Base-by-base conservation (phyloP, 2,113 vertebrate species). In the Paralichthys olivaceus region DNA sequence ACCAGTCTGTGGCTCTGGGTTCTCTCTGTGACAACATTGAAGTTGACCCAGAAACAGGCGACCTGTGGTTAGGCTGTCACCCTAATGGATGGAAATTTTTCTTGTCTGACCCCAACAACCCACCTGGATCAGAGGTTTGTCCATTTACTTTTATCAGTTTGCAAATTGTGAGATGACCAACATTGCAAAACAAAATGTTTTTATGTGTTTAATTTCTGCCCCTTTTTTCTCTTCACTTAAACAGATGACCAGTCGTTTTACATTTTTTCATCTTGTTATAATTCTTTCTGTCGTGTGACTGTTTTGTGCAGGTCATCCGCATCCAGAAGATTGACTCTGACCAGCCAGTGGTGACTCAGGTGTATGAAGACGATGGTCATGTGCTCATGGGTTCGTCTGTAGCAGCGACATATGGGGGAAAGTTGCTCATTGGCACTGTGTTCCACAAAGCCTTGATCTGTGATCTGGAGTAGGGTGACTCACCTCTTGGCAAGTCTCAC, bases 81-180 rank as follows among this genome's bases (percentile, higher is more conserved):
- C 96, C 96, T 7, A 95, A 96, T 57, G 94, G 7, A 45, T 84
- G 89, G 86, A 99, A 96, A 81, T 0, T 93, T 0, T 0, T 96
- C 0, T 0, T 26, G 23, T 72, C 85, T 0, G 91, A 96, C 83
- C 87, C 91, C 1, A 85, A 95, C 19, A 89, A 96, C 72, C 94
- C 85, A n/a, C 93, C 96, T 69, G 96, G 95, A 54, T 97, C 97
- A 64, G 96, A 99, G 96, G 97, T 99, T 85, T 91, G 91, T 94
- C 8, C 0, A 0, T 60, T 47, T 13, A 6, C 17, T 28, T 34
- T 51, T 34, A 20, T n/a, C 6, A n/a, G 2, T 5, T 17, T 14
- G 12, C 22, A 28, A 25, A 64, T 3, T 29, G 45, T 56, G 11
- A 47, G 19, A 57, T 9, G 25, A 53, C 11, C 17, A 40, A 5